phyloP scores from a whole-genome alignment of 2,113 vertebrate species.

The Microtus oregoni region DNA sequence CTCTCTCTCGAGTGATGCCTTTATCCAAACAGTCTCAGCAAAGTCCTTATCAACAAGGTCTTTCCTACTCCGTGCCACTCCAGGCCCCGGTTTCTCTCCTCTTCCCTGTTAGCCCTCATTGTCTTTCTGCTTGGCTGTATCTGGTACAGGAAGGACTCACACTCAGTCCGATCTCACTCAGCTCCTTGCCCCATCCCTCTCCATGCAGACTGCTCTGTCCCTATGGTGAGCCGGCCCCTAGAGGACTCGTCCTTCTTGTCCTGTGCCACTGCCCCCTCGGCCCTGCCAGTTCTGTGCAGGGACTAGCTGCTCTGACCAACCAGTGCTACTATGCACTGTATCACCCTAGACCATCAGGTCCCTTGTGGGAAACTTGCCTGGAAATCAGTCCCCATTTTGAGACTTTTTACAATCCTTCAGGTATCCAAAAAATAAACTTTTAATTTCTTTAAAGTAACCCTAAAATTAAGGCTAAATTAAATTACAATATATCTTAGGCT shows the following conservation, averaged over 20 bases:
- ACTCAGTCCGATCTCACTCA: rapidly evolving
- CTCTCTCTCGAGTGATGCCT: too few relatives aligned
- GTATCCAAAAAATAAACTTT: constrained; percentile 79
- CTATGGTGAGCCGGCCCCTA: neutral
- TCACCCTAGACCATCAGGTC: neutral
- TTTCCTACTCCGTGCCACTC: too few relatives aligned
- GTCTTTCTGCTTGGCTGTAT: too few relatives aligned
- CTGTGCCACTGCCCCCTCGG: rapidly evolving
- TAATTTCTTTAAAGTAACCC: constrained; percentile 75
- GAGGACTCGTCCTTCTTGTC: neutral
- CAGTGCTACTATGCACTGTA: rapidly evolving
- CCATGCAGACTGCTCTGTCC: neutral
- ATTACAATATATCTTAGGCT: neutral
- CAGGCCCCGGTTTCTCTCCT: neutral
- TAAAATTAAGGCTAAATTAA: constrained; percentile 73
- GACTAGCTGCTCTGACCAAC: too few relatives aligned
- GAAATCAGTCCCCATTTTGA: constrained; percentile 4
- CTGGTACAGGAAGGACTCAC: neutral
- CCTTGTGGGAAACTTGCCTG: constrained; percentile 7
- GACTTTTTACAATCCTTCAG: constrained; percentile 47
- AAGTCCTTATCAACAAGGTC: neutral
- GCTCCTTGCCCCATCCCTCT: too few relatives aligned
- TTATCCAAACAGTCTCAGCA: neutral
- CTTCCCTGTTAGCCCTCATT: rapidly evolving
- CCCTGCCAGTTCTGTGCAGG: rapidly evolving